phyloP scores from a whole-genome alignment of 2,113 vertebrate species.

The Phasianus colchicus region DNA sequence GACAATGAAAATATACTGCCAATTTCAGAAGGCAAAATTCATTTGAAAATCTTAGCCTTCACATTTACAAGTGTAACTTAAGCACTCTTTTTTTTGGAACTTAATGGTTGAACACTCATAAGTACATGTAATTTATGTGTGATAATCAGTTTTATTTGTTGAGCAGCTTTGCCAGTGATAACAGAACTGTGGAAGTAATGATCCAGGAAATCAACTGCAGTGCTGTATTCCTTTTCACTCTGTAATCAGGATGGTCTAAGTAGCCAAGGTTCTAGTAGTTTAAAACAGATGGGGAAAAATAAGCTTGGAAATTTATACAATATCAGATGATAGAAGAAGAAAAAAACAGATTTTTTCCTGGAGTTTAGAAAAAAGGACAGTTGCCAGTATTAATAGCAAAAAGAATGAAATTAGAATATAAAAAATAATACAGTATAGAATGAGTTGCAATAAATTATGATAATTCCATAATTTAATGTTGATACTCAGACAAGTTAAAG shows the following conservation, averaged over 20 bases:
- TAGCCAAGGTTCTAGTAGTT: background rate
- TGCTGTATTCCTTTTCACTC: background rate
- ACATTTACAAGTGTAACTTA: background rate
- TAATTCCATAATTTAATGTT: background rate
- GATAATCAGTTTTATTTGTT: conserved; percentile 35
- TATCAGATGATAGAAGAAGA: background rate
- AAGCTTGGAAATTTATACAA: background rate
- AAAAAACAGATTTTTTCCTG: background rate
- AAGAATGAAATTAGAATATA: background rate
- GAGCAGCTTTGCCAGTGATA: background rate
- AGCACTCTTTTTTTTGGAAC: background rate
- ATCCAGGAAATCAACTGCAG: conserved; percentile 2
- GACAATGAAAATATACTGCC: background rate
- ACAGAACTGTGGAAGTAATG: background rate
- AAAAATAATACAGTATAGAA: background rate
- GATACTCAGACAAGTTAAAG: background rate
- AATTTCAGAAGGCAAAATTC: background rate
- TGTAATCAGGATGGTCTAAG: background rate
- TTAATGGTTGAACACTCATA: background rate
- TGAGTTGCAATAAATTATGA: background rate
- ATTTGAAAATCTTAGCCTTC: background rate
- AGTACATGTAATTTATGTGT: background rate
- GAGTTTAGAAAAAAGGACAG: background rate
- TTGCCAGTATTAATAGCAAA: background rate
- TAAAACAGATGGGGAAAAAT: background rate